A percentile compares a stretch with the other conserved stretches of the same genome.
These are phyloP conservation scores for Drosophila tropicalis DNA, from an alignment of 1,140 invertebrate genomes.

Conservation along the genomic window DNA sequence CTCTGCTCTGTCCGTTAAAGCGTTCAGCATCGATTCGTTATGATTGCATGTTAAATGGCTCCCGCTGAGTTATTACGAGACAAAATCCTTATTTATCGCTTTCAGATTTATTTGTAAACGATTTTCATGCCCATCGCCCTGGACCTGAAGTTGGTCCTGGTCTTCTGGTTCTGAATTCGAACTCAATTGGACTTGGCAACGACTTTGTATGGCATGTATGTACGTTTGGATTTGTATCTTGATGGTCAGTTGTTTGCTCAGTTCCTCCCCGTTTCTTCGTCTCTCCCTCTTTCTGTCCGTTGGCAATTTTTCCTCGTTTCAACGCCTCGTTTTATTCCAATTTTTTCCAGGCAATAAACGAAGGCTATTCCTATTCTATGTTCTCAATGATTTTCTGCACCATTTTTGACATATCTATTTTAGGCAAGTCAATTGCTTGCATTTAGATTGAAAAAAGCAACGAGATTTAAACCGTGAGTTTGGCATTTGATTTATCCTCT, in stretches of 20 bases:
- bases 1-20: conserved; percentile 59
- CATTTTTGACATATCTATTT: conserved; percentile 62
- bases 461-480: background rate
- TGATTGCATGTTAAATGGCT: conserved; percentile 83
- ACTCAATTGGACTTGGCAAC: conserved; percentile 22
- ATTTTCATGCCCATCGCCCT: conserved; percentile 68
- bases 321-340: conserved; percentile 68
- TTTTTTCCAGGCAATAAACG: background rate
- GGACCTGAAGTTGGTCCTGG: conserved; percentile 24
- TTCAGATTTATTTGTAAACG: conserved; percentile 83
- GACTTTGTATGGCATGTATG: conserved; percentile 12
- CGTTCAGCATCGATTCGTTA: conserved; percentile 83
- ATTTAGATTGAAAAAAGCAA: background rate
- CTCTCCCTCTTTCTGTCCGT: conserved; percentile 11
- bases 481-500: conserved; percentile 17
- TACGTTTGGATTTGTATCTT: conserved; percentile 35
- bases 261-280: background rate
- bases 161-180: background rate
- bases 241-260: conserved; percentile 65
- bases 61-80: conserved; percentile 83
- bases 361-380: conserved; percentile 32
- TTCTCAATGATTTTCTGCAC: conserved; percentile 36
- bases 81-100: conserved; percentile 83
- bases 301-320: conserved; percentile 67
- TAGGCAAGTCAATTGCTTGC: conserved; percentile 31